phyloP scores from a whole-genome alignment of 2,113 vertebrate genomes.

The Copsychus sechellarum region DNA sequence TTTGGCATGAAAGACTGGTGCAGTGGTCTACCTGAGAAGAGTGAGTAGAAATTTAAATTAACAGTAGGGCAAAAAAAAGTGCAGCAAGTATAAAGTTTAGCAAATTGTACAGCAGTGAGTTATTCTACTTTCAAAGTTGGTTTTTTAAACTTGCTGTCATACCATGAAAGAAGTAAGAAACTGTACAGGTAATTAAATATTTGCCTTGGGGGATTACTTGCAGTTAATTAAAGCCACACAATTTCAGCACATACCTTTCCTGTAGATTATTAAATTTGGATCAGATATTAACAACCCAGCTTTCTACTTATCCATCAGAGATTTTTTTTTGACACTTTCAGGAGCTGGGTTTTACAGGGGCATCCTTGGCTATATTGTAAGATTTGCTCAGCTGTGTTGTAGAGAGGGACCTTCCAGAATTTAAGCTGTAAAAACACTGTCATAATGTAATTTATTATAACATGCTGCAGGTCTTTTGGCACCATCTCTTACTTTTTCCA shows the following conservation, averaged over 20 bases:
- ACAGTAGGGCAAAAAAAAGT: not conserved
- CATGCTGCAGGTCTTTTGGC: not conserved
- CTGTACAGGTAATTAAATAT: conserved; percentile 77
- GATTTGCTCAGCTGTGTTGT: not conserved
- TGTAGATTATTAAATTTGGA: conserved; percentile 74
- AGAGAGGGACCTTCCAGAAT: not conserved
- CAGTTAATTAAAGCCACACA: conserved; percentile 78
- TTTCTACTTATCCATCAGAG: conserved; percentile 66
- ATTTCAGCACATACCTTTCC: conserved; percentile 61
- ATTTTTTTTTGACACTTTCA: conserved; percentile 44
- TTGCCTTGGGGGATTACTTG: conserved; percentile 76
- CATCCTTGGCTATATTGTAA: not conserved
- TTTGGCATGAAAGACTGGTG: not conserved
- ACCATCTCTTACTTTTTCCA: not conserved
- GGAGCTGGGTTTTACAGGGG: not conserved
- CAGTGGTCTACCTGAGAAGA: not conserved
- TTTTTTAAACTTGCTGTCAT: conserved; percentile 69
- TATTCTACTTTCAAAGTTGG: conserved; percentile 64
- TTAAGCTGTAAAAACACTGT: not conserved
- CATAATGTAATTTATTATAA: not conserved
- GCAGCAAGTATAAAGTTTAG: conserved; percentile 33
- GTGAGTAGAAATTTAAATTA: not conserved
- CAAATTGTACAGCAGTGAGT: conserved; percentile 20
- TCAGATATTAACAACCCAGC: conserved; percentile 69
- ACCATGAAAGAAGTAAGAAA: conserved; percentile 63